Evolutionary conservation across 2,888 invertebrate genomes (phyloP).

Genomic region (Cephus pulcher): DNA sequence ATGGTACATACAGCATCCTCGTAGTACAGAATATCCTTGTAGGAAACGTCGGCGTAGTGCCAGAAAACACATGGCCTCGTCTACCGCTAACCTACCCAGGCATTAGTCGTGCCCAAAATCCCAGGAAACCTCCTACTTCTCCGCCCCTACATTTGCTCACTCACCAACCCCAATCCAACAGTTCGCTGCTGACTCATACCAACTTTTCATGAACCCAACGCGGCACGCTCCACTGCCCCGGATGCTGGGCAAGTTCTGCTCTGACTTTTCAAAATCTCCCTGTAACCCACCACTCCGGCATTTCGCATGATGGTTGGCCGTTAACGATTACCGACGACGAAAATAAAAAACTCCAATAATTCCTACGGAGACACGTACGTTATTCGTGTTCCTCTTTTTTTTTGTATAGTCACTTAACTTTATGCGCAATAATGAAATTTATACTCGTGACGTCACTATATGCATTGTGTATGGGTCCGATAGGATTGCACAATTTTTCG

Average conservation of each 20-base stretch:
- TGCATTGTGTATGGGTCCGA: neutral
- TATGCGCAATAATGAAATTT: neutral
- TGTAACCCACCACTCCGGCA: neutral
- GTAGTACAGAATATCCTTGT: slow-evolving; percentile 22
- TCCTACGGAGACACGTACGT: neutral
- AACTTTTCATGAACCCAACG: slow-evolving; percentile 2
- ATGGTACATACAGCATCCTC: slow-evolving; percentile 23
- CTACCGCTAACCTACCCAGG: neutral
- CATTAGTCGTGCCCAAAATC: slow-evolving; percentile 3
- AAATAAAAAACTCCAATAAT: neutral
- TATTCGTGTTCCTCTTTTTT: neutral
- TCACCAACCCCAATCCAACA: neutral
- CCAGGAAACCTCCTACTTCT: neutral
- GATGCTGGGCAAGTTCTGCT: slow-evolving; percentile 4
- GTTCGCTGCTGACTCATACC: neutral
- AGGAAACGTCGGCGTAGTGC: slow-evolving; percentile 32
- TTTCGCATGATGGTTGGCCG: neutral
- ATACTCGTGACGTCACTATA: neutral
- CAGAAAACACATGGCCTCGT: slow-evolving; percentile 30
- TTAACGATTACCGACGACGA: neutral
- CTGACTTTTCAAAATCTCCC: neutral
- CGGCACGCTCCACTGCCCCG: slow-evolving; percentile 24
- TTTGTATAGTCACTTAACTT: neutral
- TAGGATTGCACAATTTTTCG: neutral
- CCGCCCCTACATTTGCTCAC: neutral